Percentiles rank a stretch among this genome's conserved stretches.
phyloP scores from a whole-genome alignment of 2,113 vertebrate genomes.

The Mus musculus region DNA sequence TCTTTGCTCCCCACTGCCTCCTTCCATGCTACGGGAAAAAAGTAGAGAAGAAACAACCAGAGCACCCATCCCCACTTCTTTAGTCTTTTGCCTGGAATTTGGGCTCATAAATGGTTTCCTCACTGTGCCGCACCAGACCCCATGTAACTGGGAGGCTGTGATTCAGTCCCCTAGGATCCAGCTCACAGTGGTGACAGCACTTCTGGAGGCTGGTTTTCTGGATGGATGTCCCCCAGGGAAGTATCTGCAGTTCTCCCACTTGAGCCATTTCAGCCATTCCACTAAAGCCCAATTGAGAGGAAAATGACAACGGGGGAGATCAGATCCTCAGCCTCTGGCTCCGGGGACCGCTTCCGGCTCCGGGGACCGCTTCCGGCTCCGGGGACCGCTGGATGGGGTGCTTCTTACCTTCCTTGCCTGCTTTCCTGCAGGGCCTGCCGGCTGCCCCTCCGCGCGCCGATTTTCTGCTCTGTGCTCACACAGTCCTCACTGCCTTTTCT shows the following conservation, averaged over 20 bases:
- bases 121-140: not conserved
- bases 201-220: conserved; percentile 26
- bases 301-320: conserved; percentile 69
- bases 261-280: conserved; percentile 55
- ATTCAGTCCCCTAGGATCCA: not conserved
- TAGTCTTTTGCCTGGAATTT: conserved; percentile 1
- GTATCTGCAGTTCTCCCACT: not conserved
- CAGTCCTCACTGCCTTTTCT: conserved; percentile 53
- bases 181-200: not conserved
- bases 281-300: conserved; percentile 76
- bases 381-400: not conserved
- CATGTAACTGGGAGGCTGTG: not conserved
- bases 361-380: not conserved
- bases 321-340: not conserved
- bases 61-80: not conserved
- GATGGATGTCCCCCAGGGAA: conserved; percentile 15
- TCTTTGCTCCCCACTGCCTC: not conserved
- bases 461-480: not conserved
- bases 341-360: not conserved
- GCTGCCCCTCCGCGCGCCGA: not conserved
- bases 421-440: not conserved
- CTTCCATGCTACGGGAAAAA: not conserved
- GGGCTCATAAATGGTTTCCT: not conserved
- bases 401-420: conserved; percentile 41
- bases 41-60: not conserved